Evolutionary conservation across 1,140 invertebrate genomes (phyloP).

Genomic region (Cyclargus thomasi): DNA sequence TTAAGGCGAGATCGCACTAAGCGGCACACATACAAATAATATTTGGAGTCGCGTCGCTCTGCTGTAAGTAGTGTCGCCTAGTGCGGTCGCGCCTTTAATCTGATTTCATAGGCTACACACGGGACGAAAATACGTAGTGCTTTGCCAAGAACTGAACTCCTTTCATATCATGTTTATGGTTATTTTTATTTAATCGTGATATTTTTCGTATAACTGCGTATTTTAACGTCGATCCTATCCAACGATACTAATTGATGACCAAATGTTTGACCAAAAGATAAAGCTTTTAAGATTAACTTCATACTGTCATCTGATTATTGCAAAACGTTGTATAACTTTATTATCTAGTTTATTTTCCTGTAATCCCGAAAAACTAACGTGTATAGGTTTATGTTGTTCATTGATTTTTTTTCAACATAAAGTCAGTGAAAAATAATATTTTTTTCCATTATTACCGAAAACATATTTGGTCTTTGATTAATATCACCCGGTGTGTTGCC

Average conservation of each 20-base stretch:
- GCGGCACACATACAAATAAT: no score
- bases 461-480: not conserved
- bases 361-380: no score
- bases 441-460: no score
- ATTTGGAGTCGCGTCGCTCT: no score
- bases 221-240: not conserved
- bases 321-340: no score
- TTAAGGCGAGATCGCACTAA: no score
- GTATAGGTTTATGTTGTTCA: no score
- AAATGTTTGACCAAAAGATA: not conserved
- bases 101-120: slow-evolving; percentile 21
- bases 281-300: not conserved
- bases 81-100: slow-evolving; percentile 22
- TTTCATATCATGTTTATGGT: not conserved
- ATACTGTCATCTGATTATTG: no score
- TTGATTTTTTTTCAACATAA: no score
- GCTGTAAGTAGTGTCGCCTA: no score
- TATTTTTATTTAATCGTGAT: not conserved
- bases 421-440: no score
- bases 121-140: not conserved
- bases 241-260: not conserved
- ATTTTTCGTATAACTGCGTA: not conserved
- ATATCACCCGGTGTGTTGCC: not conserved
- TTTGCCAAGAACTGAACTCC: not conserved
- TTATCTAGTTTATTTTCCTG: no score